These are phyloP conservation scores for Petrocephalus schoutedeni DNA, from an alignment of 2,797 vertebrate genomes.

Conservation along the genomic window DNA sequence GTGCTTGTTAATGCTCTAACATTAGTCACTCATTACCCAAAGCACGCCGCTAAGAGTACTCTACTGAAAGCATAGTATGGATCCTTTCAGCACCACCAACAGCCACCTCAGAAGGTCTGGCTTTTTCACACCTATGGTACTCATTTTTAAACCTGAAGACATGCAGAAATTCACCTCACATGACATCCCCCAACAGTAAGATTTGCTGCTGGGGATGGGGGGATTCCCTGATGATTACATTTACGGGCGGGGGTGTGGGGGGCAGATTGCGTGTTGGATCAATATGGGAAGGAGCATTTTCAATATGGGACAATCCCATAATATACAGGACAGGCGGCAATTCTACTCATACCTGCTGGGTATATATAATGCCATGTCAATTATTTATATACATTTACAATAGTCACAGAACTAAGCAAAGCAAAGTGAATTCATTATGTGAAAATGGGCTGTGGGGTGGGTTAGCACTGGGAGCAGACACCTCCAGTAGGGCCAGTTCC, in stretches of 20 bases:
- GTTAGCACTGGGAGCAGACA: too few relatives aligned
- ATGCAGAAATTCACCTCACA: background rate
- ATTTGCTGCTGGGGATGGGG: background rate
- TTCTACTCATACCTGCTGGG: background rate
- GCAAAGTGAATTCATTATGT: background rate
- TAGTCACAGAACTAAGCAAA: background rate
- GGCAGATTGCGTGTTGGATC: background rate
- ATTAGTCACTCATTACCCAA: slow-evolving; percentile 14
- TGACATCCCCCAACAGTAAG: background rate
- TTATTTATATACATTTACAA: background rate
- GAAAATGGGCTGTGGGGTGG: too few relatives aligned
- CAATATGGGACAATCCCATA: background rate
- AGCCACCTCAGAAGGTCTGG: background rate
- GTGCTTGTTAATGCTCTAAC: background rate
- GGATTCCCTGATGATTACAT: background rate
- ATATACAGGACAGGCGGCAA: background rate
- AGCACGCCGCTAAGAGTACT: background rate
- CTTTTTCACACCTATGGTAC: background rate
- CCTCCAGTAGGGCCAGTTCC: too few relatives aligned
- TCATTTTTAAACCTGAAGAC: background rate
- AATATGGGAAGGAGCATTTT: background rate
- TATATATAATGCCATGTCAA: background rate
- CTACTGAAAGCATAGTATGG: background rate
- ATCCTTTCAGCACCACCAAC: background rate
- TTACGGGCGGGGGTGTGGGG: background rate